Evolutionary conservation across 2,113 vertebrate species (phyloP), one percentile per base, ranked within the genome.

Genomic region (Ascaphus truei): DNA sequence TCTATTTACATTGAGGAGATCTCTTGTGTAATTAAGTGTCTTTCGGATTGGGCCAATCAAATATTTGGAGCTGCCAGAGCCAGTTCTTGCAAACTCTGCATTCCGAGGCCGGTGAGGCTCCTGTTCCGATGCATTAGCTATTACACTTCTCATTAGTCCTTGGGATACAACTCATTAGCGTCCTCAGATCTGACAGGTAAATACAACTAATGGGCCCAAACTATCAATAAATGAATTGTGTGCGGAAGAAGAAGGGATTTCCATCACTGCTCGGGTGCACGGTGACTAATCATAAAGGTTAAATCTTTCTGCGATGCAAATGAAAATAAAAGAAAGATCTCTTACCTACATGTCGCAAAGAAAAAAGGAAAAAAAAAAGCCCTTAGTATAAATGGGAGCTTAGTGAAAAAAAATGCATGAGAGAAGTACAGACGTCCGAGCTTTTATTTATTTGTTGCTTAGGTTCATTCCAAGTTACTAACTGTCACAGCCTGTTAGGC

Each of bases 81-180:
- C 79, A 73, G 72, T 33, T 73, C 78, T 89, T 76, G 59, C 64
- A 16, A 26, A 83, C 80, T 81, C 84, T 79, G 85, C 78, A 76
- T 74, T 73, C 65, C 74, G 65, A 34, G 79, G 5, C 41, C 78
- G 81, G 90, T 77, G 75, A 85, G 84, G 83, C 82, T n/a, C n/a
- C 20, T 89, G 91, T 91, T 95, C 94, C 92, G 90, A 93, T 89
- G 89, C 91, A 94, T 95, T 94, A 95, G 92, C 78, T 78, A 85
- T 91, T 92, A 92, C 90, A 87, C 81, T 85, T 91, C 90, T 93
- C 90, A 92, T 96, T 95, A 95, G 92, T 89, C 87, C 89, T 89
- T 85, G 85, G 90, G 93, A 93, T 93, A 91, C 89, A 90, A 91
- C 91, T 95, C 92, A 93, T 96, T 95, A 95, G 87, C 81, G 89